Conservation (phyloP, 2,797 vertebrate genomes). For the Artibeus lituratus region DNA sequence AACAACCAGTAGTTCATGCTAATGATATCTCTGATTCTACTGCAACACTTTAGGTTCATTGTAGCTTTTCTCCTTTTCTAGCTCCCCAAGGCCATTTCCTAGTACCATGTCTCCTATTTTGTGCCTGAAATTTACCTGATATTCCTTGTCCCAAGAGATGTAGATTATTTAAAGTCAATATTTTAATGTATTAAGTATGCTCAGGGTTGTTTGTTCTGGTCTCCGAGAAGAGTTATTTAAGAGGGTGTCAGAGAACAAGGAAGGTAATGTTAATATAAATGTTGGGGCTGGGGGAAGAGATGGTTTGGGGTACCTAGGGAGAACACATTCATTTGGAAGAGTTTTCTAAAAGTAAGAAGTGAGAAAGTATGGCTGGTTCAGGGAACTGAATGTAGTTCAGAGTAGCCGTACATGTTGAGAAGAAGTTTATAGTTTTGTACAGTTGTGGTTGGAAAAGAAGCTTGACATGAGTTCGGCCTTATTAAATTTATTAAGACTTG, state of each 20-base stretch:
- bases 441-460: neutral
- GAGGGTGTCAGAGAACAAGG: neutral
- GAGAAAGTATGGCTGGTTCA: neutral
- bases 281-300: neutral
- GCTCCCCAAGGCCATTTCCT: neutral
- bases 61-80: neutral
- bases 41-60: neutral
- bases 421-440: neutral
- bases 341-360: neutral
- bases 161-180: neutral
- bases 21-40: neutral
- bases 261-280: neutral
- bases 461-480: neutral
- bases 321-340: neutral
- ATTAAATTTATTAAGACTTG: neutral
- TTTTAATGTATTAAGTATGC: neutral
- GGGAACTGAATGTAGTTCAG: neutral
- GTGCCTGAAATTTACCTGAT: neutral
- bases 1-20: neutral
- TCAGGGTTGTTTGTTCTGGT: neutral
- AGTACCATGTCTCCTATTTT: neutral
- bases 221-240: neutral
- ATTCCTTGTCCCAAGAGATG: neutral
- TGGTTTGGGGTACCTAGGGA: neutral
- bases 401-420: neutral